Conservation (phyloP, 1,140 invertebrate genomes). For the Danaus plexippus region DNA sequence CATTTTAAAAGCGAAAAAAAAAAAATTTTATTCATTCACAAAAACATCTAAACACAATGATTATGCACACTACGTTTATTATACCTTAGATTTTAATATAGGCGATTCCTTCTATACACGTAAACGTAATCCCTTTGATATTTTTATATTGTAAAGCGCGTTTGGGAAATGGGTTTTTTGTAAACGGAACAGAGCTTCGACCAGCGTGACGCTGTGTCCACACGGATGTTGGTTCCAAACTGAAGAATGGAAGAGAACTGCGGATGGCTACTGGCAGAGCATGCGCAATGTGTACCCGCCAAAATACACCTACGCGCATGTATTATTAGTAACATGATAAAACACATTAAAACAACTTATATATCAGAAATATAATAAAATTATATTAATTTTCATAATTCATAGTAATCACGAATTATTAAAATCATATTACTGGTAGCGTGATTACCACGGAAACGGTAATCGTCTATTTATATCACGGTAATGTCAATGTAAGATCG, state of each 20-base stretch:
- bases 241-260: conserved; percentile 68
- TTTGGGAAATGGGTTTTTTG: conserved; percentile 38
- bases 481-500: conserved; percentile 25
- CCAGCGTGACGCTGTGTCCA: conserved; percentile 22
- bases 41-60: conserved; percentile 46
- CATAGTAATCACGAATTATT: too few relatives aligned
- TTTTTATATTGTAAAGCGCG: conserved; percentile 17
- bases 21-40: conserved; percentile 54
- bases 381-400: too few relatives aligned
- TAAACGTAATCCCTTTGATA: too few relatives aligned
- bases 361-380: too few relatives aligned
- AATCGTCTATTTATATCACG: conserved; percentile 27
- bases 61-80: too few relatives aligned
- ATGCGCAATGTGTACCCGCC: conserved; percentile 55
- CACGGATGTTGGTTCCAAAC: conserved; percentile 31
- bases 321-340: conserved; percentile 21
- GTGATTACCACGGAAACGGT: too few relatives aligned
- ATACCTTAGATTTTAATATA: too few relatives aligned
- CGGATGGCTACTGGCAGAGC: conserved; percentile 48
- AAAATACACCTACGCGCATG: conserved; percentile 67
- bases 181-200: conserved; percentile 36
- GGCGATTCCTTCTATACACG: too few relatives aligned
- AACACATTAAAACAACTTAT: too few relatives aligned
- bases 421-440: too few relatives aligned
- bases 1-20: conserved; percentile 43